Base-by-base conservation (phyloP, 2,113 vertebrate species). In the Pogonocichla stellata region DNA sequence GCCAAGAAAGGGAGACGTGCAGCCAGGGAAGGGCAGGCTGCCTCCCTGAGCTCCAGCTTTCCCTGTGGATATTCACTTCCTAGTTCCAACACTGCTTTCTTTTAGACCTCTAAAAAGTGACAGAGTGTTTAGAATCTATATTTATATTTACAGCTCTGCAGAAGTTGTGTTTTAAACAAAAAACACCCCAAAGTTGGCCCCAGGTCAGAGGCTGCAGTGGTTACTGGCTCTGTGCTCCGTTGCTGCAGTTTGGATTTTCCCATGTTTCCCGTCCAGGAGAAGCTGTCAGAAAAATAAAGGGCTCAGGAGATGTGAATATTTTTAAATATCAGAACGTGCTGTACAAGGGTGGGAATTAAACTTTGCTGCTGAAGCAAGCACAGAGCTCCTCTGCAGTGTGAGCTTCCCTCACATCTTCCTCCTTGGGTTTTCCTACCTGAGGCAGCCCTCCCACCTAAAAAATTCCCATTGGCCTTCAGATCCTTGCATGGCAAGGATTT, bases 1-100 rank as follows among this genome's bases (percentile, higher is more conserved):
- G 91, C 95, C 95, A 95, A 90, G 92, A 91, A 71, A 73, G 17
- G 67, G 77, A 61, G 95, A 75, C 0, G 5, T 80, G 85, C 58
- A 34, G 90, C 9, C 7, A 69, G 53, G 90, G 87, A 56, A 89
- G 58, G 90, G 58, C 65, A 58, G 66, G 51, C 90, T 89, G 82
- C 72, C 43, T 89, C 51, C 42, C 70, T 18, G 8, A 42, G 80
- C 70, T 92, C 84, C 0, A 0, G 34, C 53, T 90, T 90, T 90
- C 87, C 93, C 90, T 51, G 72, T 3, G 19, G 45, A 74, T 50
- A 16, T 36, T 22, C 78, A 4, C 47, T 95, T 94, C 85, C 79
- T n/a, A 25, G 54, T 79, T 75, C 77, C 61, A 43, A 34, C 7
- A 8, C 28, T 40, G 60, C 69, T 82, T 91, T 62, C 16, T 62